Percentiles rank a stretch among this genome's conserved stretches.
These are phyloP conservation scores for Selenia dentaria DNA, from an alignment of 2,888 invertebrate genomes.

Conservation along the genomic window DNA sequence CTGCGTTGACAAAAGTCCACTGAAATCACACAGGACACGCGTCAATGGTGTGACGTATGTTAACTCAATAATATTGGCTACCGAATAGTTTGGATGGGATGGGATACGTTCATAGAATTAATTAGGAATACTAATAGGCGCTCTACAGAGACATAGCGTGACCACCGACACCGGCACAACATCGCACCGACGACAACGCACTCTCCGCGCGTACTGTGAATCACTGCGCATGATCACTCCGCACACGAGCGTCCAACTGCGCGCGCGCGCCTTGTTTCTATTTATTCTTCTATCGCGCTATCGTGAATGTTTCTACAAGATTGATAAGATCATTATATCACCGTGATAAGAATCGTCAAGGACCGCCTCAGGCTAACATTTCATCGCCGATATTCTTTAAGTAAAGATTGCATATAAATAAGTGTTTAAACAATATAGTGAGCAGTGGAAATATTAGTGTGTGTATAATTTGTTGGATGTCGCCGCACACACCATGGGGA, in stretches of 20 bases:
- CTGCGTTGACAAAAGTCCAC: too few species aligned
- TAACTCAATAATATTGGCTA: slow-evolving; percentile 49
- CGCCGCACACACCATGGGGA: slow-evolving; percentile 67
- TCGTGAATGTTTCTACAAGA: slow-evolving; percentile 67
- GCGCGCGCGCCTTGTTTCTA: slow-evolving; percentile 69
- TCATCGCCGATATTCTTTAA: slow-evolving; percentile 46
- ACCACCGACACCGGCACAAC: slow-evolving; percentile 19
- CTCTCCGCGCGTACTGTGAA: slow-evolving; percentile 29
- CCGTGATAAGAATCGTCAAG: slow-evolving; percentile 73
- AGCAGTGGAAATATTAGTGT: slow-evolving; percentile 53
- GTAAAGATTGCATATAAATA: slow-evolving; percentile 28
- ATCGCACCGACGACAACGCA: slow-evolving; percentile 33
- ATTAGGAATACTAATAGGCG: slow-evolving; percentile 46
- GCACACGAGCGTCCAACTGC: slow-evolving; percentile 63
- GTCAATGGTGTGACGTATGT: too few species aligned
- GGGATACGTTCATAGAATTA: slow-evolving; percentile 65
- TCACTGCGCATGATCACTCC: slow-evolving; percentile 52
- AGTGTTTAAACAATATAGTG: slow-evolving; percentile 56
- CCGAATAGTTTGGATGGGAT: slow-evolving; percentile 47
- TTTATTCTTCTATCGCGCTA: slow-evolving; percentile 58
- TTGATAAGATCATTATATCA: slow-evolving; percentile 82
- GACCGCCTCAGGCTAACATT: slow-evolving; percentile 55
- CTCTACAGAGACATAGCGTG: slow-evolving; percentile 35
- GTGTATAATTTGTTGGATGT: slow-evolving; percentile 62
- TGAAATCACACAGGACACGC: too few species aligned